These are phyloP conservation scores for Trissolcus basalis DNA, from an alignment of 1,140 invertebrate genomes.

Conservation along the genomic window DNA sequence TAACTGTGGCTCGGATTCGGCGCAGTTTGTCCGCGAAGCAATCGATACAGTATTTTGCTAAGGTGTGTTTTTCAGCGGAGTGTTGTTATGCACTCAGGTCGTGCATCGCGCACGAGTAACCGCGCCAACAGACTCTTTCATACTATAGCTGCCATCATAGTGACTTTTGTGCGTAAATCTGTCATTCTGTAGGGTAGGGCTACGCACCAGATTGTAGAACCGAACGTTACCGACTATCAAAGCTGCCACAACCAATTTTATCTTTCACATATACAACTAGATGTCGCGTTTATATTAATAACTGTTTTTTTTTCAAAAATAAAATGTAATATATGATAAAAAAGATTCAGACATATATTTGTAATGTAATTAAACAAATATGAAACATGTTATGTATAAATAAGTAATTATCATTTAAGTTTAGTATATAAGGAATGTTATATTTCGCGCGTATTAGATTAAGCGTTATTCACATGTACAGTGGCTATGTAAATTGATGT, in stretches of 20 bases:
- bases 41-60: slow-evolving; percentile 12
- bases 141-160: slow-evolving; percentile 64
- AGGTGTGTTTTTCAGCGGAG: slow-evolving; percentile 39
- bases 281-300: no score
- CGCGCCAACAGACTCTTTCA: slow-evolving; percentile 67
- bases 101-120: slow-evolving; percentile 53
- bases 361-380: no score
- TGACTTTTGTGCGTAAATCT: slow-evolving; percentile 62
- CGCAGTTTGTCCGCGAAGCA: slow-evolving; percentile 22
- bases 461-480: no score
- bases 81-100: background rate
- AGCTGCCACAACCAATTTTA: background rate
- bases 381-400: no score
- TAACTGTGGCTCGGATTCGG: slow-evolving; percentile 47
- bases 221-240: slow-evolving; percentile 58
- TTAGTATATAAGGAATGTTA: no score
- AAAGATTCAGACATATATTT: background rate
- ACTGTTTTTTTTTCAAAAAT: slow-evolving; percentile 3
- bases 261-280: slow-evolving; percentile 3
- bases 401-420: no score
- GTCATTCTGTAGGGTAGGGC: slow-evolving; percentile 32
- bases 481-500: no score
- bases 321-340: slow-evolving; percentile 1
- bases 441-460: no score
- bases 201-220: slow-evolving; percentile 15